These are phyloP conservation scores for Omphaloscelis lunosa DNA, from an alignment of 2,888 invertebrate species.

Conservation along the genomic window DNA sequence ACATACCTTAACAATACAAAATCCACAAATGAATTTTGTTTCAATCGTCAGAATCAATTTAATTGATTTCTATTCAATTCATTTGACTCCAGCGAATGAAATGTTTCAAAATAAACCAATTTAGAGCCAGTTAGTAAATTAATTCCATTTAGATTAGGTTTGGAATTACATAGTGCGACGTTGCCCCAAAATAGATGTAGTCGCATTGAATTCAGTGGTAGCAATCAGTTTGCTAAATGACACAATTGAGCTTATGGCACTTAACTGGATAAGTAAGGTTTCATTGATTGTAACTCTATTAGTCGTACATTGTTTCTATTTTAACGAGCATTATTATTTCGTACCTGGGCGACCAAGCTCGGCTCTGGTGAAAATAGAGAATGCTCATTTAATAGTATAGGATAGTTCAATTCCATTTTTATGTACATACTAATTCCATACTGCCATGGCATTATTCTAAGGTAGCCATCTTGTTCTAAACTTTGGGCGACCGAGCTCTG, in stretches of 20 bases:
- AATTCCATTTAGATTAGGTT: conserved; percentile 51
- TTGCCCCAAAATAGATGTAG: conserved; percentile 22
- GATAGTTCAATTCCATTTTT: no score
- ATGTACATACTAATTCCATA: no score
- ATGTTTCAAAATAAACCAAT: conserved; percentile 52
- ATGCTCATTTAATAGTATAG: no score
- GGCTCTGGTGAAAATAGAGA: no score
- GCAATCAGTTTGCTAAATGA: conserved; percentile 45
- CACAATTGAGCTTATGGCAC: conserved; percentile 8
- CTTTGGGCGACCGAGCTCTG: no score
- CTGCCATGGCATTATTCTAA: no score
- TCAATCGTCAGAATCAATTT: conserved; percentile 18
- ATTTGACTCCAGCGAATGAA: conserved; percentile 30
- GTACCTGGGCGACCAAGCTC: no score
- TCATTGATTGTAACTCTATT: neutral
- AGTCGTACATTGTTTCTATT: neutral
- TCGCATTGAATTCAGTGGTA: conserved; percentile 33
- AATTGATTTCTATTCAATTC: conserved; percentile 49
- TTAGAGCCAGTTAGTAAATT: conserved; percentile 40
- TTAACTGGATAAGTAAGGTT: neutral
- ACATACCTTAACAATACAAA: neutral
- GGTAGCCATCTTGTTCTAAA: no score
- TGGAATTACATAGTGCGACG: conserved; percentile 31
- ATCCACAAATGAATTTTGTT: conserved; percentile 20
- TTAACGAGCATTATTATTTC: neutral